Evolutionary conservation across 2,888 invertebrate genomes (phyloP).

Genomic region (Invenusta paracnida): DNA sequence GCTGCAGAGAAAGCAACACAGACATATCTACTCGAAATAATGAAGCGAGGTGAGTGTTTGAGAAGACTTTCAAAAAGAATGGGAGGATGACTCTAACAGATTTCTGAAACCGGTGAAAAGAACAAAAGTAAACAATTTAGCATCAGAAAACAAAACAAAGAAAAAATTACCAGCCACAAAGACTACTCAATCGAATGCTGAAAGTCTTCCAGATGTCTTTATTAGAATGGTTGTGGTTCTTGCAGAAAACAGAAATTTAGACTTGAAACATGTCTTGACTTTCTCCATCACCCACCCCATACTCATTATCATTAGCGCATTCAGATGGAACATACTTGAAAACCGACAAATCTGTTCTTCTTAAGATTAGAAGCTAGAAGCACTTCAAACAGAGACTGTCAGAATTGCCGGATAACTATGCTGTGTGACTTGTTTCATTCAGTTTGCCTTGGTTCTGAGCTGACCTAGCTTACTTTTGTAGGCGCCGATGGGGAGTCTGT

Average conservation of each 20-base stretch:
- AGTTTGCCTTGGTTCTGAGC: no score
- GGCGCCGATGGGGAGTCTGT: no score
- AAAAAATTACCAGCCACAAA: background rate
- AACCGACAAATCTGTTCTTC: background rate
- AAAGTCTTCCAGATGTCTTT: background rate
- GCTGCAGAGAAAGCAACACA: conserved; percentile 35
- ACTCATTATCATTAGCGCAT: background rate
- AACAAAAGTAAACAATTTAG: conserved; percentile 37
- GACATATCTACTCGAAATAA: conserved; percentile 34
- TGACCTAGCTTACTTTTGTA: no score
- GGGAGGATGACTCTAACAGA: background rate
- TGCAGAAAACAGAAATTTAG: conserved; percentile 32
- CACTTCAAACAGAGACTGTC: no score
- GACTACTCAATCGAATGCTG: background rate
- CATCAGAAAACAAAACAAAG: conserved; percentile 34
- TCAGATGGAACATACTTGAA: background rate
- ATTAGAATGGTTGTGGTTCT: background rate
- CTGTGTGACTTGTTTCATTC: no score
- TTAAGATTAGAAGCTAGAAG: no score
- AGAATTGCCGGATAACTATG: no score
- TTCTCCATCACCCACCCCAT: background rate
- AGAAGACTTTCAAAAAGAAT: conserved; percentile 42
- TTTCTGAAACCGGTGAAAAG: conserved; percentile 38
- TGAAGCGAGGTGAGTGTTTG: conserved; percentile 10
- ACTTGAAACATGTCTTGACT: conserved; percentile 12